phyloP scores from a whole-genome alignment of 1,140 invertebrate species.

The Lepidurus arcticus region DNA sequence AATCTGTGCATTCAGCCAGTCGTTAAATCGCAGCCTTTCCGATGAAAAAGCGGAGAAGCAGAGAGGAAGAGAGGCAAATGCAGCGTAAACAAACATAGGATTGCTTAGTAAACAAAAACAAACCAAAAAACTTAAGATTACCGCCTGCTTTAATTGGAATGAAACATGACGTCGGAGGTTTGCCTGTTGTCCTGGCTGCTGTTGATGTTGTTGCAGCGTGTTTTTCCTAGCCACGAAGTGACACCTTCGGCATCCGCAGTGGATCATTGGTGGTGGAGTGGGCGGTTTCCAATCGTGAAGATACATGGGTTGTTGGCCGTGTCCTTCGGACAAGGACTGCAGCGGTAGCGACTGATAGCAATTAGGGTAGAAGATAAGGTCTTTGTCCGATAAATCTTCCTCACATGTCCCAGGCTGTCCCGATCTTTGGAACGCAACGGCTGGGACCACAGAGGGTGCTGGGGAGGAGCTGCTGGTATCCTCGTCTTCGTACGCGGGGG shows the following conservation, averaged over 20 bases:
- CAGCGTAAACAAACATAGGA: not conserved
- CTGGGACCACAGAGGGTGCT: not conserved
- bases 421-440: not conserved
- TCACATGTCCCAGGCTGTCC: not conserved
- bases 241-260: conserved; percentile 6
- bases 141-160: not conserved
- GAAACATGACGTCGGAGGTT: conserved; percentile 8
- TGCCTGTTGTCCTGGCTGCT: not conserved
- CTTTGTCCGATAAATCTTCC: not conserved
- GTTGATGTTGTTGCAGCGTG: not conserved
- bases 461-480: conserved; percentile 12
- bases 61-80: not conserved
- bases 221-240: conserved; percentile 1
- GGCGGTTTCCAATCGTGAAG: conserved; percentile 1
- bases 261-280: not conserved
- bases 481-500: not conserved
- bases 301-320: not conserved
- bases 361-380: not conserved
- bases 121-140: not conserved
- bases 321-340: not conserved
- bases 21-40: not conserved
- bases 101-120: not conserved
- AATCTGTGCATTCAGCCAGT: not conserved
- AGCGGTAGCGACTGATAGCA: not conserved
- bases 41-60: not conserved